Evolutionary conservation across 2,888 invertebrate species (phyloP), one percentile per base, ranked within the genome.

Genomic region (Cotesia congregata): DNA sequence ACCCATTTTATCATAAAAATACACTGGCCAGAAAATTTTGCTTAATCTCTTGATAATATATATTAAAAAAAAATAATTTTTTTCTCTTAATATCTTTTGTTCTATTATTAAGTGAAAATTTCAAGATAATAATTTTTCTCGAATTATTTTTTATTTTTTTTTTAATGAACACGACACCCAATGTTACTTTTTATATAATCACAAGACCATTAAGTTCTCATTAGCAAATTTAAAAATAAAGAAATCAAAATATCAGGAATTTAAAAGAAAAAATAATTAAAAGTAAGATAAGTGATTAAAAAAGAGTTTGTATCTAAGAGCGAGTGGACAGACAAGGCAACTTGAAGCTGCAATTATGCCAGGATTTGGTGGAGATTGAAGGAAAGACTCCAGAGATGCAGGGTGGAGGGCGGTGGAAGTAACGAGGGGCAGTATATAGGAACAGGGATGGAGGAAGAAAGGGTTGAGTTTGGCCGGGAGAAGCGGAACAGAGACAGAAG

Each of bases 401-500:
- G 20, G 41, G 65, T 50, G 67, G 38, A 67, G 38, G 72, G 69
- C 72, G 72, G 79, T 71, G 72, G 74, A 74, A 75, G 30, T 30
- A 30, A 30, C 30, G 74, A 68, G 62, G 41, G 61, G 60, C 9
- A 3, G 68, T 62, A 74, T 73, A 67, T 64, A 67, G 17, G 60
- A 7, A 9, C 9, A 12, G 50, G 7, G 50, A 50, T 50, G 9
- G 50, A 2, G 50, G 12, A 50, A 0, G 50, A 12, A 50, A 9
- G n/a, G 38, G 71, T 38, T 38, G 30, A 71, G 59, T 15, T 30
- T 61, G 60, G 65, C 7, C 62, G 60, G 30, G 50, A 78, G 12
- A 39, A 30, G 67, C 39, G 67, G 59, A 30, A 61, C 72, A 62
- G 75, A 39, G 74, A 59, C 65, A 76, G 81, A 77, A 72, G 78